Conservation (phyloP, 2,113 vertebrate species). For the Zootoca vivipara region DNA sequence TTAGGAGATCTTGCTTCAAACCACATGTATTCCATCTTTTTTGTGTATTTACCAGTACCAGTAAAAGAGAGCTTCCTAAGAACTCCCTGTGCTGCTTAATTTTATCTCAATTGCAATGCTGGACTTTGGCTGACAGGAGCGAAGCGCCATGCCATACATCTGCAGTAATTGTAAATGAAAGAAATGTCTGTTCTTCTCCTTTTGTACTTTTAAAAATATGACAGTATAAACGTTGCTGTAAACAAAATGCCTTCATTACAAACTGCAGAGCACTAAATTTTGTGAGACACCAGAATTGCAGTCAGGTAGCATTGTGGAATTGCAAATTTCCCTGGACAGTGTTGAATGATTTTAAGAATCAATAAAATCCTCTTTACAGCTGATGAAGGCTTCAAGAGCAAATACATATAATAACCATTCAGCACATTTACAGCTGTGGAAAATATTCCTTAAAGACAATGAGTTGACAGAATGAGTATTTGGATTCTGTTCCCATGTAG, state of each 20-base stretch:
- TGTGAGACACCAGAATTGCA: conserved; percentile 50
- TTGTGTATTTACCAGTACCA: background rate
- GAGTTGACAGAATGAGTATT: conserved; percentile 10
- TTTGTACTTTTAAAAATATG: conserved; percentile 47
- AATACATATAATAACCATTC: conserved; percentile 44
- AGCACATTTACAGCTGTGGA: conserved; percentile 36
- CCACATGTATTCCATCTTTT: background rate
- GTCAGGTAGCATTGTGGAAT: conserved; percentile 55
- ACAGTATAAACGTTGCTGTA: conserved; percentile 23
- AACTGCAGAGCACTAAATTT: conserved; percentile 55
- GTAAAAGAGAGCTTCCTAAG: background rate
- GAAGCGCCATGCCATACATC: conserved; percentile 24
- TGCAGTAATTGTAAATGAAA: conserved; percentile 48
- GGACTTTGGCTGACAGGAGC: background rate
- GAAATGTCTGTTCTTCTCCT: conserved; percentile 49
- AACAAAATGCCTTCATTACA: conserved; percentile 60
- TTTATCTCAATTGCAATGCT: background rate
- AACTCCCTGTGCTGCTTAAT: conserved; percentile 6
- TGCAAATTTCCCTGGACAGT: conserved; percentile 56
- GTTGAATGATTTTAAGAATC: conserved; percentile 60
- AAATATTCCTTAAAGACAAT: conserved; percentile 37
- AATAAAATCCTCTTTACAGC: conserved; percentile 55
- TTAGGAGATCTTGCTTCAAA: background rate
- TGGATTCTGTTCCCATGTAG: background rate
- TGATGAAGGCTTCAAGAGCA: conserved; percentile 25